These are phyloP conservation scores for Tyrannus savana DNA, from an alignment of 2,113 vertebrate species.

Conservation along the genomic window DNA sequence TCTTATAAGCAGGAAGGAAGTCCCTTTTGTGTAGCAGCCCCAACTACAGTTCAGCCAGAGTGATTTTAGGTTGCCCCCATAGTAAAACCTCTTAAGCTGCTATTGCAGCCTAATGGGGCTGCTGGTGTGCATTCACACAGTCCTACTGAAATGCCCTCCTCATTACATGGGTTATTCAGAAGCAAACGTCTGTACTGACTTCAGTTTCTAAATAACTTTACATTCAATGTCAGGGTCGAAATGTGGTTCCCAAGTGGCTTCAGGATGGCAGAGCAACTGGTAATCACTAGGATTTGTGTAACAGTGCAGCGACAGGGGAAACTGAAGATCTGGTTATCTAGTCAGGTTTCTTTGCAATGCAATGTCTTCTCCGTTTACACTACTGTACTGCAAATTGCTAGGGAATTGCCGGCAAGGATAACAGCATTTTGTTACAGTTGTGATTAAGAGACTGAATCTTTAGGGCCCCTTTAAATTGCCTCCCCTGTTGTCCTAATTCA, in stretches of 20 bases:
- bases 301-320: background rate
- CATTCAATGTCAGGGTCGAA: background rate
- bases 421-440: slow-evolving; percentile 29
- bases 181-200: background rate
- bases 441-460: slow-evolving; percentile 26
- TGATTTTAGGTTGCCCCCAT: background rate
- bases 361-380: background rate
- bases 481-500: slow-evolving; percentile 43
- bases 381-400: slow-evolving; percentile 3
- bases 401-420: slow-evolving; percentile 2
- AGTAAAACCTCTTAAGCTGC: background rate
- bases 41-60: background rate
- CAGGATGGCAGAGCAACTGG: background rate
- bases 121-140: background rate
- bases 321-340: background rate
- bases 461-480: slow-evolving; percentile 32
- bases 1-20: rapidly evolving
- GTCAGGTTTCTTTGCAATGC: background rate
- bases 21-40: background rate
- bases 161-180: background rate
- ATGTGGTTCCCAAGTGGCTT: background rate
- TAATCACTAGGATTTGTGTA: background rate
- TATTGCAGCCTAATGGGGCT: background rate
- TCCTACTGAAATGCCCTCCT: background rate
- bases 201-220: background rate